Evolutionary conservation across 2,888 invertebrate genomes (phyloP).

Genomic region (Phorcus lineatus): DNA sequence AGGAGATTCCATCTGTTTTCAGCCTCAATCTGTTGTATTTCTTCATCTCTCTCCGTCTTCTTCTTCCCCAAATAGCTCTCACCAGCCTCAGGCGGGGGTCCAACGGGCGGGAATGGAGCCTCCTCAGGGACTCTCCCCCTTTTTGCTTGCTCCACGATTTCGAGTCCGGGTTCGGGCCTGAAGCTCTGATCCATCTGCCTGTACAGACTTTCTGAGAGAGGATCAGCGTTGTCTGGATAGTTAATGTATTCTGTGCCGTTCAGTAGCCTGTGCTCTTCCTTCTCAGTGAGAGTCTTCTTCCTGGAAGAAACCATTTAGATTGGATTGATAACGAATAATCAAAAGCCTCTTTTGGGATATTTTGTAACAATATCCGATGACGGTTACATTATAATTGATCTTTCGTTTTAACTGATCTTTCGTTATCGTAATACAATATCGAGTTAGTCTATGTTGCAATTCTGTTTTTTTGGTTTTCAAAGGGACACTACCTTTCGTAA

Average conservation of each 20-base stretch:
- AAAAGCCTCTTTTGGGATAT: too few species aligned
- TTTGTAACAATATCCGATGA: too few species aligned
- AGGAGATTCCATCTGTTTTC: conserved; percentile 66
- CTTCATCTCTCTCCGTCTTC: conserved; percentile 46
- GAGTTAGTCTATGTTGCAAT: too few species aligned
- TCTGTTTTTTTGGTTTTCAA: too few species aligned
- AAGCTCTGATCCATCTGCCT: conserved; percentile 49
- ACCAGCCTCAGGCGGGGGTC: conserved; percentile 44
- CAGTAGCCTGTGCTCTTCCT: conserved; percentile 65
- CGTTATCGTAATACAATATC: too few species aligned
- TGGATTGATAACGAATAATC: neutral
- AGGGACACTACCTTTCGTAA: conserved; percentile 40
- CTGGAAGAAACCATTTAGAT: conserved; percentile 44
- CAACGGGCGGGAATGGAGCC: conserved; percentile 52
- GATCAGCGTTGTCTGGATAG: conserved; percentile 55
- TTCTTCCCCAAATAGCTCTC: conserved; percentile 51
- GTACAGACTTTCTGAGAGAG: conserved; percentile 49
- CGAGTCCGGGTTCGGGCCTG: conserved; percentile 50
- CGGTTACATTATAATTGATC: too few species aligned
- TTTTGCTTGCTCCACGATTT: conserved; percentile 30
- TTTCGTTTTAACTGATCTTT: too few species aligned
- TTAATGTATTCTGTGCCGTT: conserved; percentile 68
- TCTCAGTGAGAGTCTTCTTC: conserved; percentile 61
- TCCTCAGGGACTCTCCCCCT: conserved; percentile 35
- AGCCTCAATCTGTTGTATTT: conserved; percentile 71